phyloP scores from a whole-genome alignment of 1,140 invertebrate species.

The Drosophila sturtevanti region DNA sequence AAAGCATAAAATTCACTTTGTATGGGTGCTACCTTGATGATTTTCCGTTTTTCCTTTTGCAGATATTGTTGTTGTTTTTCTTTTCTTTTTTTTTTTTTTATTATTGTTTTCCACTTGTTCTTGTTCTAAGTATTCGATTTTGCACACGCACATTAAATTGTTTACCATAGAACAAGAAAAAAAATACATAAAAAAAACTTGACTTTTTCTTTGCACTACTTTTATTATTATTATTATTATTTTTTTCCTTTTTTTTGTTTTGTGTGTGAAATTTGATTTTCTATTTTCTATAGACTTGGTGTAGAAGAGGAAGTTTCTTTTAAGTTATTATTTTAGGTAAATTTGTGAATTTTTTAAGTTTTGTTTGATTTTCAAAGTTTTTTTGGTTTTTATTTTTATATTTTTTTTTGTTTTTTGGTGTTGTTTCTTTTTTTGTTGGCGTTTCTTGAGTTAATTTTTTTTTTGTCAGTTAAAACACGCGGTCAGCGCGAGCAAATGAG shows the following conservation, averaged over 20 bases:
- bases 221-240: neutral
- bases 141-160: slow-evolving; percentile 26
- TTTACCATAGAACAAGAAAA: slow-evolving; percentile 1
- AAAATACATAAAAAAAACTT: slow-evolving; percentile 11
- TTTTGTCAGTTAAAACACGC: slow-evolving; percentile 41
- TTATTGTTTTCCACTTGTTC: slow-evolving; percentile 34
- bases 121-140: slow-evolving; percentile 24
- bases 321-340: neutral
- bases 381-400: neutral
- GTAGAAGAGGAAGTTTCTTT: neutral
- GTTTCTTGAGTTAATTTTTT: slow-evolving; percentile 30
- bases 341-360: neutral
- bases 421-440: slow-evolving; percentile 23
- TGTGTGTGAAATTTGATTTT: slow-evolving; percentile 20
- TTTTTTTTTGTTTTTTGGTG: slow-evolving; percentile 4
- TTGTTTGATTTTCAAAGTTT: slow-evolving; percentile 6
- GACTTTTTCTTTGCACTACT: neutral
- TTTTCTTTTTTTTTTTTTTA: slow-evolving; percentile 18
- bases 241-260: slow-evolving; percentile 8
- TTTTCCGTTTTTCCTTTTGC: neutral
- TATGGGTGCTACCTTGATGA: slow-evolving; percentile 1
- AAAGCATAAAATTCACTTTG: slow-evolving; percentile 3
- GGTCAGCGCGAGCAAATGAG: slow-evolving; percentile 55
- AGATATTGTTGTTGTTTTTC: neutral
- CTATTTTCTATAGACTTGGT: neutral